Base-by-base conservation (phyloP, 2,113 vertebrate species). In the Chaenogobius annularis region DNA sequence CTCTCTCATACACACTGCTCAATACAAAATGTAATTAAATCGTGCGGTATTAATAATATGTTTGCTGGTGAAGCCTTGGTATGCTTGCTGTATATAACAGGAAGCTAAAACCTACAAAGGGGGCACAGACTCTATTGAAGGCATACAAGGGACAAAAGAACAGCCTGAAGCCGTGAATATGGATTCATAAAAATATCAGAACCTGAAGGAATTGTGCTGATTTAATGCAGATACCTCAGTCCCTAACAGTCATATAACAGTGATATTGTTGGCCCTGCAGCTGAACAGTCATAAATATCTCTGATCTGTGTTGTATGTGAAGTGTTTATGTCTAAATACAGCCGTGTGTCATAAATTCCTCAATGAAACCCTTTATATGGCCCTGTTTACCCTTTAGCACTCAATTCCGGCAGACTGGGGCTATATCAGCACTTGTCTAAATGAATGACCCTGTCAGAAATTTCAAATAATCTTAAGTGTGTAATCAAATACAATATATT, bases 271-370 rank as follows among this genome's bases (percentile, higher is more conserved):
- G 61, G 31, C 61, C 4, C 61, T 17, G 31, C 61, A 40, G 61
- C 61, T 43, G 61, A 40, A n/a, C 61, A 63, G 61, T 63, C 17
- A 63, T 63, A 63, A 63, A 63, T 63, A 63, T 63, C 61, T 63
- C 35, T 63, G 61, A 40, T 63, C 17, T 40, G 17, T 43, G 61
- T 43, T 63, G 43, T 63, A 37, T 63, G 15, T 63, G 61, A 20
- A 40, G 31, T 40, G 35, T 63, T 63, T n/a, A 63, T 63, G 61
- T 40, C 31, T 63, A 37, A 40, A 63, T 63, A n/a, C 17, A 63
- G 15, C 7, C 61, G 9, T 10, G 35, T 40, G 61, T 63, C 61
- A 63, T 63, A 63, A 63, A 63, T 63, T 35, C 61, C 61, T 43
- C 31, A 63, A 35, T 63, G 19, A 15, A 40, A 12, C 2, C 9